Evolutionary conservation across 1,140 invertebrate species (phyloP).

Genomic region (Dolichoris vasculosae): DNA sequence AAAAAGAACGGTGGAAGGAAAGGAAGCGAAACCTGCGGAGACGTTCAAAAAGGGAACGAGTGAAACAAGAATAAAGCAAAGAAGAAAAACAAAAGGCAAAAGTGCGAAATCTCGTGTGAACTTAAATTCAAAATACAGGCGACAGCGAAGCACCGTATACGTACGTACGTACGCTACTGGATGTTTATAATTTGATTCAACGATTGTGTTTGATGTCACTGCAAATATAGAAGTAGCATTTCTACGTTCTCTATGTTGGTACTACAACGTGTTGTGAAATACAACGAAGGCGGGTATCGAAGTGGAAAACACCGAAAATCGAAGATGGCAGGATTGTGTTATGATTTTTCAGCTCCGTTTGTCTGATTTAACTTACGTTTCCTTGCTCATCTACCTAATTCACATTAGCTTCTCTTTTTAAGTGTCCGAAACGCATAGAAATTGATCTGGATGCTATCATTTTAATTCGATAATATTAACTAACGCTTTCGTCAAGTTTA

Average conservation of each 20-base stretch:
- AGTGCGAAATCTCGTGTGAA: background rate
- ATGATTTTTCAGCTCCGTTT: background rate
- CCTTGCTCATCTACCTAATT: no score
- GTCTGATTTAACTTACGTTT: background rate
- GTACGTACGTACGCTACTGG: background rate
- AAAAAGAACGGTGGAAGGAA: background rate
- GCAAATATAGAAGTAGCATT: slow-evolving; percentile 6
- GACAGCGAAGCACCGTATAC: background rate
- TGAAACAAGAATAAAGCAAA: background rate
- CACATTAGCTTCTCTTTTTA: background rate
- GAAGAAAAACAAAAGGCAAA: background rate
- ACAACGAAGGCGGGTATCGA: background rate
- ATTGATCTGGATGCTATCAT: background rate
- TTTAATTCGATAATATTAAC: background rate
- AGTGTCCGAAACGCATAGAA: background rate
- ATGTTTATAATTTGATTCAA: slow-evolving; percentile 25
- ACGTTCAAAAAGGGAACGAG: background rate
- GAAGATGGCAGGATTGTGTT: background rate
- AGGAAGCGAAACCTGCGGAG: background rate
- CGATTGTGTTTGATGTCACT: background rate
- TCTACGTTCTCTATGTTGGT: background rate
- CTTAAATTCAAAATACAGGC: background rate
- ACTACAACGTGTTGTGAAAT: background rate
- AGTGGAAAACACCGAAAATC: background rate
- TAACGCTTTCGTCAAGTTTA: background rate